Base-by-base conservation (phyloP, 2,888 invertebrate species). In the Drosophila colorata region DNA sequence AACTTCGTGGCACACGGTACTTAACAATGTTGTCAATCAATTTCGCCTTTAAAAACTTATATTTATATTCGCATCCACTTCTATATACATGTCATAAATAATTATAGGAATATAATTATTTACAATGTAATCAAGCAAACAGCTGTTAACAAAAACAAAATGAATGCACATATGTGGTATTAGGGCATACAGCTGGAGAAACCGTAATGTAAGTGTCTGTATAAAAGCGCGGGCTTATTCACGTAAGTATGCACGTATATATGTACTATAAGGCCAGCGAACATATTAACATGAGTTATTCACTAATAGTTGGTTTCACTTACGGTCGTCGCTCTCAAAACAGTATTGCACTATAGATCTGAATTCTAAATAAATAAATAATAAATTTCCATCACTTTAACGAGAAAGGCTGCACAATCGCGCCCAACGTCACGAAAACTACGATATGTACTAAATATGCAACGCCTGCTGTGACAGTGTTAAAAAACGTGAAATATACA, bases 111-210 rank as follows among this genome's bases (percentile, higher is more conserved):
- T 20, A 2, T 20, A 2, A 20, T 20, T 53, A 28, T 43, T 43
- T 44, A 60, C 37, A 23, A 14, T 28, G 14, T 31, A 25, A 49
- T 11, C 8, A 23, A 20, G 16, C 35, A 31, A 68, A 37, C 69
- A 69, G 40, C 69, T 52, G 69, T 23, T 18, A n/a, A 23, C 43
- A 51, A 51, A 33, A 9, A 8, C 14, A 40, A 43, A 52, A 33
- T 41, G 31, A 31, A 48, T 20, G 35, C 35, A 61, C 40, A 48
- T 35, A n/a, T n/a, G n/a, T 37, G 43, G 28, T 25, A 9, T 46
- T 57, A 51, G 37, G 40, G 49, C 20, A 18, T 28, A 58, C 69
- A 70, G 51, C 73, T 58, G 73, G 58, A 20, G 3, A 57, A 49
- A 31, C 18, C 14, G 33, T 37, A 40, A 31, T 51, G 38, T 4